Conservation (phyloP, 2,797 vertebrate species). For the Cygnus olor region DNA sequence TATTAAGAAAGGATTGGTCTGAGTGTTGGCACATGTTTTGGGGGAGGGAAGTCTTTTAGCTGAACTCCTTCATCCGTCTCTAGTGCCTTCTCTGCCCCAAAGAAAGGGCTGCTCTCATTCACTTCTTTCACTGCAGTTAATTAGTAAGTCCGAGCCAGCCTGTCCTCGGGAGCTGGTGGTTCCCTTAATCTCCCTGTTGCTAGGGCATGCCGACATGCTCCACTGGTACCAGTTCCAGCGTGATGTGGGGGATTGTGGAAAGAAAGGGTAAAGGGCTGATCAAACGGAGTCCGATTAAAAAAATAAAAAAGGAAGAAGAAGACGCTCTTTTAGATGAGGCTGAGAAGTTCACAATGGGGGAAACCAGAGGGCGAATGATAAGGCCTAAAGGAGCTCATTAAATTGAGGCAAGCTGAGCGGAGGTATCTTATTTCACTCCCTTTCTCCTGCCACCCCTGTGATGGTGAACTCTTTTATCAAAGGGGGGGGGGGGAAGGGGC, state of each 20-base stretch:
- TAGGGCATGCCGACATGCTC: slow-evolving; percentile 61
- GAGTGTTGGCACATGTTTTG: slow-evolving; percentile 32
- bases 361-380: slow-evolving; percentile 50
- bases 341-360: slow-evolving; percentile 56
- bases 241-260: slow-evolving; percentile 51
- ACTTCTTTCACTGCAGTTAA: slow-evolving; percentile 57
- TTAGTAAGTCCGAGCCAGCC: slow-evolving; percentile 34
- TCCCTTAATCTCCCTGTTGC: slow-evolving; percentile 62
- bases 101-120: slow-evolving; percentile 53
- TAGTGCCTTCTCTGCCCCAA: neutral
- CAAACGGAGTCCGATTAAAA: slow-evolving; percentile 38
- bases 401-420: slow-evolving; percentile 62
- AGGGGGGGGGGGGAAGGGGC: neutral
- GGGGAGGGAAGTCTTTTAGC: slow-evolving; percentile 29
- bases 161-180: neutral
- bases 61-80: slow-evolving; percentile 34
- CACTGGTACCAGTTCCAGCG: slow-evolving; percentile 44
- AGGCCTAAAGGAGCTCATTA: slow-evolving; percentile 59
- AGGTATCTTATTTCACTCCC: slow-evolving; percentile 48
- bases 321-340: slow-evolving; percentile 52
- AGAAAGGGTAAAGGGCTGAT: slow-evolving; percentile 57
- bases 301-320: neutral
- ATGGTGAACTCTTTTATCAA: slow-evolving; percentile 28
- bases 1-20: slow-evolving; percentile 5
- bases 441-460: neutral